Evolutionary conservation across 2,888 invertebrate species (phyloP).

Genomic region (Noctua comes): DNA sequence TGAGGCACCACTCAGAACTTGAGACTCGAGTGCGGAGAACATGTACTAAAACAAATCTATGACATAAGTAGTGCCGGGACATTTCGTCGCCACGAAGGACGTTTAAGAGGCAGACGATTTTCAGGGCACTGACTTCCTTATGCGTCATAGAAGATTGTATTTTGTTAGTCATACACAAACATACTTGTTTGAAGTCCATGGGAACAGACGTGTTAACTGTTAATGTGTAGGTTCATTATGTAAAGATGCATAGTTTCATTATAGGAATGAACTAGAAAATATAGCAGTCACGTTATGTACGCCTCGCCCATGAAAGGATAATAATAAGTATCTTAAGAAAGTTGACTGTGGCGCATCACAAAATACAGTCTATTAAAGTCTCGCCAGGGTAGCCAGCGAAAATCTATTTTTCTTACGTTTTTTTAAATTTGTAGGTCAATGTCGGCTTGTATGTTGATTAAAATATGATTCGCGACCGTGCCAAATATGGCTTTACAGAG

Average conservation of each 20-base stretch:
- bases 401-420: no score
- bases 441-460: no score
- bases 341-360: neutral
- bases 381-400: no score
- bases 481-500: no score
- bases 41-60: conserved; percentile 29
- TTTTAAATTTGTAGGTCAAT: no score
- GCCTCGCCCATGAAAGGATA: neutral
- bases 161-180: conserved; percentile 35
- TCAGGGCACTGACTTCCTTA: conserved; percentile 48
- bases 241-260: neutral
- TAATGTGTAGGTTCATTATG: neutral
- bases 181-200: conserved; percentile 3
- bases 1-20: neutral
- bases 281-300: neutral
- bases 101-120: conserved; percentile 33
- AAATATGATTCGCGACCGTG: no score
- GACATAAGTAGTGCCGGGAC: conserved; percentile 27
- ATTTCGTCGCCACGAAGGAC: conserved; percentile 29
- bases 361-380: no score
- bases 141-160: conserved; percentile 37
- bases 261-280: neutral
- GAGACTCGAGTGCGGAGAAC: neutral
- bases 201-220: conserved; percentile 4
- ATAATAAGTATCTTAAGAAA: neutral